Base-by-base conservation (phyloP, 2,113 vertebrate genomes). In the Capreolus pygargus region DNA sequence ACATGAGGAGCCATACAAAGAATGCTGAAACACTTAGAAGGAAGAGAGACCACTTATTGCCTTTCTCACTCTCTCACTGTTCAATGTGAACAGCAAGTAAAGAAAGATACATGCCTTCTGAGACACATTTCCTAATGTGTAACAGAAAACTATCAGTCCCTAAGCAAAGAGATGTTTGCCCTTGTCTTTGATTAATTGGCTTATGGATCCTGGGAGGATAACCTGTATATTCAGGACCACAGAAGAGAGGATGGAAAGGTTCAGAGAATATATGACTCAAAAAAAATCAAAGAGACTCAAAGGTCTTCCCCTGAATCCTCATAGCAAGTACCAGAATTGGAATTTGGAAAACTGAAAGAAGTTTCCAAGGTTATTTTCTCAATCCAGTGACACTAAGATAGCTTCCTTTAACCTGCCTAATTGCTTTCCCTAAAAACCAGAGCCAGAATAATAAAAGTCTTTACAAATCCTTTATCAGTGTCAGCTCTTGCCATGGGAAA, bases 121-220 rank as follows among this genome's bases (percentile, higher is more conserved):
- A 94, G 95, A 94, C 83, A 92, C 74, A 60, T 74, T 21, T 67
- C 61, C 76, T 86, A 92, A 95, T 25, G 93, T 82, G 50, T 27
- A 92, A 95, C 64, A 95, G 96, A 97, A 95, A 95, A 94, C 83
- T 57, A 74, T 92, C 86, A 95, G 86, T 87, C 74, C 92, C 94
- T 81, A 89, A 97, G 91, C 94, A 82, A 96, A 97, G 93, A 97
- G 89, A 89, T 79, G 57, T 81, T 76, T 96, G 95, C n/a, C 91
- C 93, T 97, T 97, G 95, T 82, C 97, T 95, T 95, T 97, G 95
- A 97, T 97, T 97, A 98, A 98, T 97, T 97, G 96, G 93, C 79
- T 86, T 94, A 82, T 76, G 84, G 97, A 94, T 78, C 98, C 96
- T 67, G 45, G 27, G 93, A 95, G 91, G 64, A 86, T 84, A 93